phyloP scores from a whole-genome alignment of 2,797 vertebrate genomes.

The Cuniculus paca region DNA sequence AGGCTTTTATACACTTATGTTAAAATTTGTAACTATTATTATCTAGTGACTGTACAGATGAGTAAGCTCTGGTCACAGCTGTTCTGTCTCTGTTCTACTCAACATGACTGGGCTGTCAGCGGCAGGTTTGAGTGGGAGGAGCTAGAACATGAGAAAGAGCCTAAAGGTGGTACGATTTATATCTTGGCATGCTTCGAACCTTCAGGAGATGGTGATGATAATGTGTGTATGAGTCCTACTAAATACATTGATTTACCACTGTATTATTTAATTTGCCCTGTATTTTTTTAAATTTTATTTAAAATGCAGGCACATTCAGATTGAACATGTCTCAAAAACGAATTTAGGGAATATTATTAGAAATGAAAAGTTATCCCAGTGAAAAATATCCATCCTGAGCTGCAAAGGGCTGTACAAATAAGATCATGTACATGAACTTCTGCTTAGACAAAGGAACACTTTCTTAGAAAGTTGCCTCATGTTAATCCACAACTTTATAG shows the following conservation, averaged over 20 bases:
- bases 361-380: neutral
- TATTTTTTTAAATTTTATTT: neutral
- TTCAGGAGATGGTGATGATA: neutral
- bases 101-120: neutral
- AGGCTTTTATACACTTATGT: neutral
- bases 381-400: neutral
- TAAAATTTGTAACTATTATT: neutral
- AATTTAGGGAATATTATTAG: slow-evolving; percentile 37
- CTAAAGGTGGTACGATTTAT: neutral
- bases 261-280: neutral
- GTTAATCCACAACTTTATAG: neutral
- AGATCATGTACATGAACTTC: neutral
- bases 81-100: neutral
- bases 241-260: neutral
- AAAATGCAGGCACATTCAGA: slow-evolving; percentile 16
- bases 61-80: slow-evolving; percentile 57
- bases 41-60: slow-evolving; percentile 20
- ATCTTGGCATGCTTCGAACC: neutral
- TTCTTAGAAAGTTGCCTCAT: slow-evolving; percentile 10
- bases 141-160: neutral
- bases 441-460: slow-evolving; percentile 26
- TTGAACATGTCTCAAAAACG: neutral
- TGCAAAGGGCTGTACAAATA: neutral
- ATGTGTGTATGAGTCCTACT: neutral
- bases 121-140: neutral